Conservation (phyloP, 2,888 invertebrate species). For the Dolichopus griseipennis region DNA sequence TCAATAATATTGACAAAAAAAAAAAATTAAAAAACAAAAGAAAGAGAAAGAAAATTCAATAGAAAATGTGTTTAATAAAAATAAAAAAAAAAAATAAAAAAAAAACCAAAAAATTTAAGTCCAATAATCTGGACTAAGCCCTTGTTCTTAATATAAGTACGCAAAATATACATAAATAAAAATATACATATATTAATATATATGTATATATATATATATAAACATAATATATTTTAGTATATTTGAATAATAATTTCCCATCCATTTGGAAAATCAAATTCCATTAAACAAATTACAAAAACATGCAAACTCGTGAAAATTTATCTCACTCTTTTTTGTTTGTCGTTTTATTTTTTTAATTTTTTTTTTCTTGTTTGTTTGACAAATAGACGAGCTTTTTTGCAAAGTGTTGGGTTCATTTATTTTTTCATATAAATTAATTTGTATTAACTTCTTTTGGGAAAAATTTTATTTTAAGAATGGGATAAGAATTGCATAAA, state of each 20-base stretch:
- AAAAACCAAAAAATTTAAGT: not conserved
- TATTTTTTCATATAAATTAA: too few relatives aligned
- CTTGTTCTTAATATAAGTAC: not conserved
- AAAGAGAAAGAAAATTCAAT: not conserved
- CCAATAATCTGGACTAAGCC: not conserved
- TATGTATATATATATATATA: not conserved
- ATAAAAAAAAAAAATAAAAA: too few relatives aligned
- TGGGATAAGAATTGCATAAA: too few relatives aligned
- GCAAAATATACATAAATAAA: not conserved
- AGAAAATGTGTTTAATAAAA: not conserved
- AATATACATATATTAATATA: not conserved
- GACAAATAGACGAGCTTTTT: too few relatives aligned
- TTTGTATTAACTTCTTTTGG: too few relatives aligned
- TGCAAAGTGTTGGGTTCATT: too few relatives aligned
- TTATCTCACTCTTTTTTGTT: not conserved
- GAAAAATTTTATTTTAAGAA: too few relatives aligned
- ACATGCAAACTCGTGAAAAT: constrained; percentile 30
- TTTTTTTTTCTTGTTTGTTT: too few relatives aligned
- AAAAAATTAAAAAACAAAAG: too few relatives aligned
- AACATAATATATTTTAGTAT: not conserved
- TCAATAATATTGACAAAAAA: too few relatives aligned
- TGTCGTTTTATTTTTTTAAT: too few relatives aligned
- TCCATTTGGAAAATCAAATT: constrained; percentile 34
- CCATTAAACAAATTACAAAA: constrained; percentile 34
- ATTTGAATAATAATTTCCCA: constrained; percentile 21